Evolutionary conservation across 2,797 vertebrate genomes (phyloP), one percentile per base, ranked within the genome.

Genomic region (Xerus rutilus): DNA sequence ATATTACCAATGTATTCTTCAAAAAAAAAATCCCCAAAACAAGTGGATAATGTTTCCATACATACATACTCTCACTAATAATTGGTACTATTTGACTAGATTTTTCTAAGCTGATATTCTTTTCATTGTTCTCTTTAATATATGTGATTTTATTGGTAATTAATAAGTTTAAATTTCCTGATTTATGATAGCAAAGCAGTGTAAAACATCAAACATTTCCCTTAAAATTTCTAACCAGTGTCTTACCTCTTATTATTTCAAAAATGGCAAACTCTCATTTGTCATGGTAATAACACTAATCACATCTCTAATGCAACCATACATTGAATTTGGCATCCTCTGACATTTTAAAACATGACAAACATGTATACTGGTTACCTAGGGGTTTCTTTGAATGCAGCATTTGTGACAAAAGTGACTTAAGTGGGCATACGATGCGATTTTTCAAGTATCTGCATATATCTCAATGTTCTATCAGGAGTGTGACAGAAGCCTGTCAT

Each of bases 221-320:
- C 62, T 30, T 70, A 87, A 86, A 76, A 72, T 21, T n/a, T 25
- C 35, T 64, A 21, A 45, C 9, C 3, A 49, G 43, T 69, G n/a
- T 57, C 4, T 0, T 25, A 57, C 30, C 15, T 14, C 3, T 5
- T 5, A 25, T 74, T 70, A 62, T 70, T 32, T 95, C 6, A 83
- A 70, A 35, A 84, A 32, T 1, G 17, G 47, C 54, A 83, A 62
- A 52, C 30, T 3, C 0, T 47, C 7, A 0, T 1, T 32, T 49
- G 15, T 59, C 28, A 70, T 65, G 21, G 5, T 8, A 70, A 39
- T 70, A 76, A 35, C 52, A 86, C 21, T 1, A 64, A 54, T 62
- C 4, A 17, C 62, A 64, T n/a, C 0, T 0, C 2, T 64, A 15
- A 70, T 64, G 5, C 14, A 49, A 14, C 13, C 20, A 25, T 0